Evolutionary conservation across 2,888 invertebrate species (phyloP).

Genomic region (Pecten maximus): DNA sequence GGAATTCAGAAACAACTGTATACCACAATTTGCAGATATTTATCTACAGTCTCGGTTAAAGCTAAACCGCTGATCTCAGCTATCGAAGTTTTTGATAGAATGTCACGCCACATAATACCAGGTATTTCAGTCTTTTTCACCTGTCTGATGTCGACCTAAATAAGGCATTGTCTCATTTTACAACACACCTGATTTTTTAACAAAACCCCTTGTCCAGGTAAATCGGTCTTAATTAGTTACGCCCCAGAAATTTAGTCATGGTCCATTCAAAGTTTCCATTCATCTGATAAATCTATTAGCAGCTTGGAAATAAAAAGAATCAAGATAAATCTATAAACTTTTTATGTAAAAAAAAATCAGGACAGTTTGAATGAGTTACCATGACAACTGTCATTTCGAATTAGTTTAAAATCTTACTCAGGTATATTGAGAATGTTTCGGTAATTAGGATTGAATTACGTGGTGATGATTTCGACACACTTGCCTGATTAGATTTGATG

Average conservation of each 20-base stretch:
- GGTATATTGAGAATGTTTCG: neutral
- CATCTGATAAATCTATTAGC: constrained; percentile 4
- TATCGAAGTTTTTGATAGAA: neutral
- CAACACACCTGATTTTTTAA: constrained; percentile 27
- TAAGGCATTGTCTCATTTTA: neutral
- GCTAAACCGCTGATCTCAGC: neutral
- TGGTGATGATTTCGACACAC: neutral
- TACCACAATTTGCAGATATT: neutral
- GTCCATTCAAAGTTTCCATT: neutral
- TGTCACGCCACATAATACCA: neutral
- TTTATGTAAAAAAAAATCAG: neutral
- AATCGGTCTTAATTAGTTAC: neutral
- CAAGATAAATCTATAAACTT: neutral
- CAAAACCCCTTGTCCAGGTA: neutral
- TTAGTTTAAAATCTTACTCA: neutral
- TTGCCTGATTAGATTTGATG: neutral
- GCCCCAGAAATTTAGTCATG: neutral
- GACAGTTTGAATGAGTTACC: neutral
- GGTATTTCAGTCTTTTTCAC: neutral
- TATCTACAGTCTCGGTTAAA: neutral
- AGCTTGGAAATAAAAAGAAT: constrained; percentile 3
- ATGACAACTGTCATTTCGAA: neutral
- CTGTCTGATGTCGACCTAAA: neutral
- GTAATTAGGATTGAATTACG: neutral
- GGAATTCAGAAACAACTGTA: neutral